Evolutionary conservation across 2,113 vertebrate genomes (phyloP).

Genomic region (Symphodus melops): DNA sequence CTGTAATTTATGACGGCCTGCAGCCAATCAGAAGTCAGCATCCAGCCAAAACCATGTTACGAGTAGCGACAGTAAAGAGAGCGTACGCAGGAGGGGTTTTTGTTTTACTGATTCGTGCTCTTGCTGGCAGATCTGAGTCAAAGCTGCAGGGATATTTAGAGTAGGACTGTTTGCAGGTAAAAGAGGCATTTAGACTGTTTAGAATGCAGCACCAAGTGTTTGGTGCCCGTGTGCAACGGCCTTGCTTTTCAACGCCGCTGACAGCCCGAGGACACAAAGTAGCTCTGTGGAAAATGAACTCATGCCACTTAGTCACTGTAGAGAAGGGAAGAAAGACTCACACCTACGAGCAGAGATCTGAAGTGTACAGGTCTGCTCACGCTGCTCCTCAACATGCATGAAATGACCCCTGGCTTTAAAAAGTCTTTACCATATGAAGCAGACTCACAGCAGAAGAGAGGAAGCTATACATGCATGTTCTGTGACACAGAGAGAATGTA

Average conservation of each 20-base stretch:
- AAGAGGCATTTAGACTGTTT: slow-evolving; percentile 61
- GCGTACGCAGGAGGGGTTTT: neutral
- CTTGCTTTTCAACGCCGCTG: slow-evolving; percentile 62
- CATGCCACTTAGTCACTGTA: slow-evolving; percentile 30
- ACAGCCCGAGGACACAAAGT: slow-evolving; percentile 73
- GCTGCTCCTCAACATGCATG: slow-evolving; percentile 30
- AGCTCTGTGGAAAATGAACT: slow-evolving; percentile 62
- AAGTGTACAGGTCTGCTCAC: slow-evolving; percentile 29
- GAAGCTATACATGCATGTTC: neutral
- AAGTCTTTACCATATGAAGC: slow-evolving; percentile 17
- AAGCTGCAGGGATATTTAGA: slow-evolving; percentile 16
- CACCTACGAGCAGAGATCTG: slow-evolving; percentile 28
- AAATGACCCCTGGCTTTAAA: slow-evolving; percentile 41
- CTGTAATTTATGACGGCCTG: neutral
- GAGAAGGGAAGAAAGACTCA: neutral
- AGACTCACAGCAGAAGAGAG: slow-evolving; percentile 2
- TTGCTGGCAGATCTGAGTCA: slow-evolving; percentile 8
- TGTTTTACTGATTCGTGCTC: slow-evolving; percentile 1
- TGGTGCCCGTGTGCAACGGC: slow-evolving; percentile 52
- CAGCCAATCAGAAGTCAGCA: neutral
- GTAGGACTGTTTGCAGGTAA: slow-evolving; percentile 60
- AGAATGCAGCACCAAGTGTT: slow-evolving; percentile 58
- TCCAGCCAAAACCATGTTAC: neutral
- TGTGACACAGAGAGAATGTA: slow-evolving; percentile 43
- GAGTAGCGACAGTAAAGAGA: neutral